phyloP scores from a whole-genome alignment of 2,113 vertebrate genomes.

The Circaetus cinerascens region DNA sequence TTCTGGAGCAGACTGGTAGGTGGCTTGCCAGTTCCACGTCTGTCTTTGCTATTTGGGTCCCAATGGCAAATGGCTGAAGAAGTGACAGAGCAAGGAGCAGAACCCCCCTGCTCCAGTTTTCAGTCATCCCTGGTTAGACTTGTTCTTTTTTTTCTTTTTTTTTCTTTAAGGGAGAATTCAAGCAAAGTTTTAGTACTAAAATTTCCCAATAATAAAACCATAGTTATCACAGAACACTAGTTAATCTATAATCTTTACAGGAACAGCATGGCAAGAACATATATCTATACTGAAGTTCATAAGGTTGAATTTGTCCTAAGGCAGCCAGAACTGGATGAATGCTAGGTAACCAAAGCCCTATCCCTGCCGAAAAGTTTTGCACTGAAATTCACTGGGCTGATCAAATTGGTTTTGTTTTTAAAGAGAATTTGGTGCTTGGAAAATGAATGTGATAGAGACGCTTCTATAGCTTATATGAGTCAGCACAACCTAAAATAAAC shows the following conservation, averaged over 20 bases:
- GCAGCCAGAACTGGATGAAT: not conserved
- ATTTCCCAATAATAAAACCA: not conserved
- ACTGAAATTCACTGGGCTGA: not conserved
- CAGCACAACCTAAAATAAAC: not conserved
- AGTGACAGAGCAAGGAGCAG: not conserved
- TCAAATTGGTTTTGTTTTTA: not conserved
- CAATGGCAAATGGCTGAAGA: not conserved
- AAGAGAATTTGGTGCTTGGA: not conserved
- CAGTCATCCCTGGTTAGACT: not conserved
- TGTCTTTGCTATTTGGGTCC: not conserved
- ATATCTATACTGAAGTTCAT: not conserved
- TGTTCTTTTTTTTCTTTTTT: rapidly evolving
- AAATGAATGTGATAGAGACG: not conserved
- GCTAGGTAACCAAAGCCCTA: not conserved
- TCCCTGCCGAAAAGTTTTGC: not conserved
- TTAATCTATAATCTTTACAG: slow-evolving; percentile 40
- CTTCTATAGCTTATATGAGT: not conserved
- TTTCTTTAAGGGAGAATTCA: not conserved
- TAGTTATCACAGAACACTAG: not conserved
- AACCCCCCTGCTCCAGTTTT: not conserved
- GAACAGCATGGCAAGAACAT: not conserved
- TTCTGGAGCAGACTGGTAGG: not conserved
- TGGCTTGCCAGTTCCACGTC: not conserved
- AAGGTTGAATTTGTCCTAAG: not conserved
- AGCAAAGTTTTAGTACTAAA: not conserved